Evolutionary conservation across 2,888 invertebrate genomes (phyloP).

Genomic region (Tachina grossa): DNA sequence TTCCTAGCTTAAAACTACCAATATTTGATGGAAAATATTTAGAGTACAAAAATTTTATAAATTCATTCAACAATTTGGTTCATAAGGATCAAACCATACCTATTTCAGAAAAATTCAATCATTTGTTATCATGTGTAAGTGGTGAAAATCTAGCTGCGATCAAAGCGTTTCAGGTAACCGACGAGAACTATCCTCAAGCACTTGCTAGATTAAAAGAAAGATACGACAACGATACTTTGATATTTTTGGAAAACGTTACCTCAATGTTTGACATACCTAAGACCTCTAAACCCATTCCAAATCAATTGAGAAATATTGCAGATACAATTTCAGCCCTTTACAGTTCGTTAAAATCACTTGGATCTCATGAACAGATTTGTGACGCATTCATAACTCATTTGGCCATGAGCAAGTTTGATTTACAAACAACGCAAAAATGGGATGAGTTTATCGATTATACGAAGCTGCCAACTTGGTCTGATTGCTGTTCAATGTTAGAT

Average conservation of each 20-base stretch:
- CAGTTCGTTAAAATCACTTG: slow-evolving; percentile 52
- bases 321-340: slow-evolving; percentile 62
- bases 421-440: slow-evolving; percentile 39
- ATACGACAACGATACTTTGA: slow-evolving; percentile 61
- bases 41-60: slow-evolving; percentile 66
- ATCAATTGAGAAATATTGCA: slow-evolving; percentile 42
- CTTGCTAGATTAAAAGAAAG: slow-evolving; percentile 40
- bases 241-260: slow-evolving; percentile 56
- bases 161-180: slow-evolving; percentile 56
- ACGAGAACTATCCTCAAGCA: slow-evolving; percentile 61
- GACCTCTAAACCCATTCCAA: slow-evolving; percentile 16
- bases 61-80: slow-evolving; percentile 47
- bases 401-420: slow-evolving; percentile 45
- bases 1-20: slow-evolving; percentile 29
- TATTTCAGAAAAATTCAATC: slow-evolving; percentile 7
- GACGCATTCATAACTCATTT: slow-evolving; percentile 52
- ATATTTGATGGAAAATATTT: slow-evolving; percentile 54
- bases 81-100: not conserved
- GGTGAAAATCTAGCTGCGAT: not conserved
- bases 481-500: slow-evolving; percentile 50
- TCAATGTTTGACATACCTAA: slow-evolving; percentile 44
- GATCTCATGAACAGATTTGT: slow-evolving; percentile 43
- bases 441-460: slow-evolving; percentile 50
- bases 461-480: slow-evolving; percentile 40
- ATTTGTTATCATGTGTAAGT: slow-evolving; percentile 1